Conservation (phyloP, 2,113 vertebrate genomes). For the Muntiacus reevesi region DNA sequence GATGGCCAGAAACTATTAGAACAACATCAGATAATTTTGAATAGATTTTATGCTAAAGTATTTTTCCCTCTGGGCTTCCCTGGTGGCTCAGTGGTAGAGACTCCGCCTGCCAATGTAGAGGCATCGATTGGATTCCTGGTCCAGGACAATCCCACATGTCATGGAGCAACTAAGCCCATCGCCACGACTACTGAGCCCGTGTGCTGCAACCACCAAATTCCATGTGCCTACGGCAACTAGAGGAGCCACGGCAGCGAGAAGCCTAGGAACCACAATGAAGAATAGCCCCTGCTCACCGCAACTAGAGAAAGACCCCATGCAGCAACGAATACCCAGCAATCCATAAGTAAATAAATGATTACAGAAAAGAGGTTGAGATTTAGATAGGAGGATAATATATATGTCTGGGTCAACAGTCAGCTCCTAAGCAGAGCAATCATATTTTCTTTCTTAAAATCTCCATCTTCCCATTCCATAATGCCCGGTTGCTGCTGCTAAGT, state of each 20-base stretch:
- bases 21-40: neutral
- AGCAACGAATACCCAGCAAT: neutral
- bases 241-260: neutral
- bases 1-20: neutral
- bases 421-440: neutral
- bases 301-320: neutral
- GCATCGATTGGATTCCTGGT: neutral
- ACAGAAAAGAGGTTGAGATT: neutral
- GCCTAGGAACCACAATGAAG: neutral
- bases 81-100: neutral
- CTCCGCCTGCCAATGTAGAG: neutral
- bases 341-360: neutral
- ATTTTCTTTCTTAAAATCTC: constrained; percentile 9
- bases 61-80: neutral
- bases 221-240: fast-evolving
- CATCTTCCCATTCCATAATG: neutral
- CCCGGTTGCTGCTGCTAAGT: neutral
- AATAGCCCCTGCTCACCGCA: neutral
- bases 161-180: neutral
- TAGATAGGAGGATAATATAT: neutral
- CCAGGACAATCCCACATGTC: neutral
- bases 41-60: neutral
- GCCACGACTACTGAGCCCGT: neutral
- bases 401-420: neutral
- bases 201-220: neutral